A percentile compares a stretch with the other conserved stretches of the same genome.
Conservation (phyloP, 2,888 invertebrate species). For the Melitaea athalia region DNA sequence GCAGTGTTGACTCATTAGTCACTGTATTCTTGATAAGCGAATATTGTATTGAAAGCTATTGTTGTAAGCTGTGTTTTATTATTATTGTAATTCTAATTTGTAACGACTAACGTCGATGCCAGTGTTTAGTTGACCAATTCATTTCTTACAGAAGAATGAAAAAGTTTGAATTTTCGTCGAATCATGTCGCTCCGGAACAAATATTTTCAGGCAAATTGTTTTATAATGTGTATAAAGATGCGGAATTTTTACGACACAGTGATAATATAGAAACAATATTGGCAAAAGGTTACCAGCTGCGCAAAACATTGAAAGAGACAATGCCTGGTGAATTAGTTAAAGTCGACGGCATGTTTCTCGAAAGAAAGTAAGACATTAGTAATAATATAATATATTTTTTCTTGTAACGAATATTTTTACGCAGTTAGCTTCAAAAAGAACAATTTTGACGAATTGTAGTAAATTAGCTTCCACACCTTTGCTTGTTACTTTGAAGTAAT, state of each 20-base stretch:
- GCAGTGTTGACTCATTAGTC: too few species aligned
- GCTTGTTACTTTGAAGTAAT: too few species aligned
- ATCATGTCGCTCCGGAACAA: background rate
- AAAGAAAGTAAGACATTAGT: conserved; percentile 43
- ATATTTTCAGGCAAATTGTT: conserved; percentile 46
- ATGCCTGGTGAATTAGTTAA: conserved; percentile 44
- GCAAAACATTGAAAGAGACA: conserved; percentile 47
- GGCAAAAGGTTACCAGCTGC: conserved; percentile 49
- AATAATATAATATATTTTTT: too few species aligned
- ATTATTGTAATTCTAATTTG: too few species aligned
- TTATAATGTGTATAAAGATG: conserved; percentile 49
- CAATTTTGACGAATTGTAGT: too few species aligned
- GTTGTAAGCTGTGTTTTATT: too few species aligned
- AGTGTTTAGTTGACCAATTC: background rate
- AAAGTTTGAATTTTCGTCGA: conserved; percentile 44
- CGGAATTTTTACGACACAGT: conserved; percentile 49
- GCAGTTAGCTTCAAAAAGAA: too few species aligned
- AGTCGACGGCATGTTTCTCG: conserved; percentile 44
- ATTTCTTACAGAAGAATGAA: conserved; percentile 39
- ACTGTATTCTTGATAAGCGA: too few species aligned
- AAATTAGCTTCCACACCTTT: too few species aligned
- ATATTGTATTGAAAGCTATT: too few species aligned
- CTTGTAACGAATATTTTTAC: too few species aligned
- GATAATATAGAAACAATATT: conserved; percentile 52
- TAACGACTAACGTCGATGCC: background rate